A percentile compares a stretch with the other conserved stretches of the same genome.
Conservation (phyloP, 2,888 invertebrate species). For the Apoda limacodes region DNA sequence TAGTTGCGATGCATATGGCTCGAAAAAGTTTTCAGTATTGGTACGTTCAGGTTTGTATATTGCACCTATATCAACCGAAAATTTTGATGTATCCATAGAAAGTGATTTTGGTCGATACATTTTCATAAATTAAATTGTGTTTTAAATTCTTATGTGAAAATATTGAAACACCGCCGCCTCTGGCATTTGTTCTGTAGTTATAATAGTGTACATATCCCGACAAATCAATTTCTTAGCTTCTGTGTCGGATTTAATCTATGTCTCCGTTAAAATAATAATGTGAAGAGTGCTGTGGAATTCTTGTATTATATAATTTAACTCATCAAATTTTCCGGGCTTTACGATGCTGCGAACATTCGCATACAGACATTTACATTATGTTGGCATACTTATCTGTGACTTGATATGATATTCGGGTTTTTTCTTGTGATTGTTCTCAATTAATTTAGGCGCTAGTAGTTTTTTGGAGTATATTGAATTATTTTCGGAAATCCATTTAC, state of each 20-base stretch:
- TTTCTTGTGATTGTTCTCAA: constrained; percentile 11
- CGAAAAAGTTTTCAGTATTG: constrained; percentile 10
- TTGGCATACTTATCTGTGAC: constrained; percentile 7
- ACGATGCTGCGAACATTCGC: constrained; percentile 13
- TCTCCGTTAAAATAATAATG: constrained; percentile 17
- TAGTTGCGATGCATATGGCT: constrained; percentile 7
- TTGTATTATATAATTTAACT: constrained; percentile 9
- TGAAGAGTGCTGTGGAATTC: constrained; percentile 9
- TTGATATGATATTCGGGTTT: constrained; percentile 6
- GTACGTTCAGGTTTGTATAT: constrained; percentile 13
- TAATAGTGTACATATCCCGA: constrained; percentile 19
- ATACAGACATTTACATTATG: constrained; percentile 12
- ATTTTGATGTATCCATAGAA: constrained; percentile 16
- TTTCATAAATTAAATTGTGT: constrained; percentile 15
- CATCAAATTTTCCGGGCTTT: constrained; percentile 11
- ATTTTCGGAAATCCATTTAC: constrained; percentile 17
- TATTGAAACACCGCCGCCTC: constrained; percentile 22
- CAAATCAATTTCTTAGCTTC: constrained; percentile 10
- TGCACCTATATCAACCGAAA: constrained; percentile 15
- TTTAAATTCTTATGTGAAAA: constrained; percentile 18
- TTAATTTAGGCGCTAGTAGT: constrained; percentile 6
- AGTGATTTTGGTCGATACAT: constrained; percentile 16
- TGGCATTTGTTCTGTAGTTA: constrained; percentile 14
- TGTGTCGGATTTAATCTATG: constrained; percentile 17
- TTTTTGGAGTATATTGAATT: constrained; percentile 7